Base-by-base conservation (phyloP, 64 coral and sea anemone genomes). In the Porites lutea region DNA sequence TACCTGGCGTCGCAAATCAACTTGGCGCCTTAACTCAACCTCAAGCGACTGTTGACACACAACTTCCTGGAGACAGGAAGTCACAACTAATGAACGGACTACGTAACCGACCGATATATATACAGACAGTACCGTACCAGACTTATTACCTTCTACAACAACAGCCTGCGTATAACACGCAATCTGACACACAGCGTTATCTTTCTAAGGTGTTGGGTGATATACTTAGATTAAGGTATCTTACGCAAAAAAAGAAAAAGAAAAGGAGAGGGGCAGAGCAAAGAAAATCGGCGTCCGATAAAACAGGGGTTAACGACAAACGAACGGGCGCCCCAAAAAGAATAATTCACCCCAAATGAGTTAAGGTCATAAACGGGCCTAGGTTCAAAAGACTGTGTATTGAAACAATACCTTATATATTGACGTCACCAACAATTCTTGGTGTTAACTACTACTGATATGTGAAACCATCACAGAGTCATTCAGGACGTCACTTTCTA, bases 51-150 rank as follows among this genome's bases (percentile, higher is more conserved):
- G 45, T 51, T 84, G 51, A 84, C 46, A 65, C 18, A 19, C 81
- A 84, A 23, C 16, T 69, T 67, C 18, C 63, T 9, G 59, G 13
- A 68, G 63, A 22, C 81, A 84, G 81, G 47, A 68, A 46, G 61
- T 84, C 81, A 68, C 81, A 84, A 69, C 46, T 84, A 84, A 67
- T 63, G 7, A 67, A 84, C 16, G 62, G 81, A 84, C 81, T 84
- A 4, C 19, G 10, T 68, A 69, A 84, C 45, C 81, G 81, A 84
- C 81, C 81, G 23, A 84, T 84, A 65, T 84, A 84, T 47, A 84
- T 84, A 84, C 61, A 84, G 59, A 84, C 81, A 51, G 81, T 84
- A 23, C 81, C 81, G 7, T 84, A 84, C 45, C 62, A 84, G 14
- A 43, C 69, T 68, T 84, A 84, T 22, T 49, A 84, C 62, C 44